phyloP scores from a whole-genome alignment of 2,113 vertebrate genomes.

The Myotis brandtii region DNA sequence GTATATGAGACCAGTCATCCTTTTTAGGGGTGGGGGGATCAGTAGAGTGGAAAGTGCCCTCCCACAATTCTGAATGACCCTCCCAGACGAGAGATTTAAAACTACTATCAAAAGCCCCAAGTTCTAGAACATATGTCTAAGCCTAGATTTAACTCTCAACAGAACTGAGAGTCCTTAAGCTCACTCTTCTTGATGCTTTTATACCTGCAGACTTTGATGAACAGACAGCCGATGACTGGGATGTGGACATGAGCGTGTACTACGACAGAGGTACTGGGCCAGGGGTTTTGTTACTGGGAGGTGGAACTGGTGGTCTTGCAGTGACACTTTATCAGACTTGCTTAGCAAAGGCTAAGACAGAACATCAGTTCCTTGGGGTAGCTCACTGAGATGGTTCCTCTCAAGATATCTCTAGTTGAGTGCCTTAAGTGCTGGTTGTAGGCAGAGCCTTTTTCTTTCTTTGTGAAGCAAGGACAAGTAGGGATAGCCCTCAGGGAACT shows the following conservation, averaged over 20 bases:
- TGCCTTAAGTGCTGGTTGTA: not conserved
- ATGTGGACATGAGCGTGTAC: slow-evolving; percentile 98
- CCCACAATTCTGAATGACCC: not conserved
- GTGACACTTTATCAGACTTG: not conserved
- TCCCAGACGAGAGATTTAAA: slow-evolving; percentile 13
- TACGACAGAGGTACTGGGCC: slow-evolving; percentile 93
- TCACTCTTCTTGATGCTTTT: slow-evolving; percentile 29
- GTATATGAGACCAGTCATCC: not conserved
- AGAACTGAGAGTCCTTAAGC: not conserved
- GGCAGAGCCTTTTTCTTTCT: not conserved
- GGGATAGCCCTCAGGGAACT: not conserved
- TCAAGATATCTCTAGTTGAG: not conserved
- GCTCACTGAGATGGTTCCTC: not conserved
- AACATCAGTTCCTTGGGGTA: not conserved
- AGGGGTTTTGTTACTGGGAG: not conserved
- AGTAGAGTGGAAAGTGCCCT: not conserved
- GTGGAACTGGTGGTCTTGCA: not conserved
- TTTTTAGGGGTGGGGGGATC: not conserved
- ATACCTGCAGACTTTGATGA: slow-evolving; percentile 95
- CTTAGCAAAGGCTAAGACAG: not conserved
- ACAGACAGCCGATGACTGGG: slow-evolving; percentile 97
- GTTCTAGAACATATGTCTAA: slow-evolving; percentile 38
- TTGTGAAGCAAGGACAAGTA: not conserved
- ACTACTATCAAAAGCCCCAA: not conserved
- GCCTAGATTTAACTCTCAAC: not conserved